Percentiles rank a stretch among this genome's conserved stretches.
Conservation (phyloP, 37 sponge, comb jelly and placozoan genomes). For the Halisarca cf. caerulea region DNA sequence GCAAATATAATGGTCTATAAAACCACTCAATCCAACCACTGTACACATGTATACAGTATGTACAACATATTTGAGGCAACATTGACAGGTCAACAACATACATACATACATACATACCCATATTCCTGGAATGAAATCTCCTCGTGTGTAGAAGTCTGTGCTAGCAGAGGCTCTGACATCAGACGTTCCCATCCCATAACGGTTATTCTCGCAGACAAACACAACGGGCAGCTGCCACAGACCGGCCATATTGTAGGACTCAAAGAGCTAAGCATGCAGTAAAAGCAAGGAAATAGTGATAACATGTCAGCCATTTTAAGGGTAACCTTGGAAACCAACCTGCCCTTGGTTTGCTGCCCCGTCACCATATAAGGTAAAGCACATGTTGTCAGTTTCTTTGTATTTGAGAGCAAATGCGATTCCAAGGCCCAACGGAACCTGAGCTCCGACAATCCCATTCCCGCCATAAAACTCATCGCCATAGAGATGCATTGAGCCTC, state of each 20-base stretch:
- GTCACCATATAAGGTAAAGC: conserved; percentile 92
- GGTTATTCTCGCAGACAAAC: conserved; percentile 95
- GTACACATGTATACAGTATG: too few species aligned
- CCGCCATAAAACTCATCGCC: conserved; percentile 86
- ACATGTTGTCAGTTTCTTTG: conserved; percentile 71
- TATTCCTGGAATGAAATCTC: conserved; percentile 93
- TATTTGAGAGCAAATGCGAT: conserved; percentile 92
- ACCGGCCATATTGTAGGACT: conserved; percentile 96
- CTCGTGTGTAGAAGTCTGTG: conserved; percentile 88
- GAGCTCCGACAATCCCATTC: conserved; percentile 98
- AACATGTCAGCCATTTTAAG: not conserved
- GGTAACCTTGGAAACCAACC: conserved; percentile 26
- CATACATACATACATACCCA: too few species aligned
- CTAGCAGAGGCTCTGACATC: conserved; percentile 69
- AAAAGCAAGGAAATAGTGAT: not conserved
- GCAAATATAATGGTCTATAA: too few species aligned
- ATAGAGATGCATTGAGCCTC: conserved; percentile 99
- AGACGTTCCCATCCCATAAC: conserved; percentile 95
- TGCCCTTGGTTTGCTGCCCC: conserved; percentile 99
- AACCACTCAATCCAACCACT: too few species aligned
- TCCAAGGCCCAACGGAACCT: conserved; percentile 95
- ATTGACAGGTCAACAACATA: too few species aligned
- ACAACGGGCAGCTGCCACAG: conserved; percentile 92
- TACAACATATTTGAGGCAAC: too few species aligned
- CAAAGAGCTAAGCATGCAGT: conserved; percentile 76